phyloP scores from a whole-genome alignment of 2,888 invertebrate genomes.

The Orchesella flavescens region DNA sequence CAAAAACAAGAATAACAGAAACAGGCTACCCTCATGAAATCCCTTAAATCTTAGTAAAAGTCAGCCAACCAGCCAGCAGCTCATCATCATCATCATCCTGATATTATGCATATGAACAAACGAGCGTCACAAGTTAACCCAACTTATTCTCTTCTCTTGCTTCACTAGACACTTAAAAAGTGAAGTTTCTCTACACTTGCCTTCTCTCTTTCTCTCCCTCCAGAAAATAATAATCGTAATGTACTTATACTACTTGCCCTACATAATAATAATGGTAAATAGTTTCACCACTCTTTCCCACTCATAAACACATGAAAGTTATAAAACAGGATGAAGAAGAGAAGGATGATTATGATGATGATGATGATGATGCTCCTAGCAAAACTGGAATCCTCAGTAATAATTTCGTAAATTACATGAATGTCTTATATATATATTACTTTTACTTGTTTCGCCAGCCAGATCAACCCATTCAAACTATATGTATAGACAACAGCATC shows the following conservation, averaged over 20 bases:
- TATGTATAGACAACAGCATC: no score
- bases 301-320: constrained; percentile 35
- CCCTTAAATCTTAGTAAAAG: constrained; percentile 49
- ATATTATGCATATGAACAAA: not conserved
- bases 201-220: not conserved
- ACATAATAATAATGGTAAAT: constrained; percentile 47
- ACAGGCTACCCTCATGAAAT: constrained; percentile 24
- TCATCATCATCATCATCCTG: constrained; percentile 14
- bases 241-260: constrained; percentile 42
- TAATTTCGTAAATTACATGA: constrained; percentile 25
- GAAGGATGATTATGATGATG: not conserved
- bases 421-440: not conserved
- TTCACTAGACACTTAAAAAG: constrained; percentile 26
- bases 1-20: not conserved
- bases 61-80: constrained; percentile 18
- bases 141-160: not conserved
- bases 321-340: not conserved
- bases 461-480: no score
- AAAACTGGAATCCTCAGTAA: constrained; percentile 13
- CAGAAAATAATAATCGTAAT: constrained; percentile 30
- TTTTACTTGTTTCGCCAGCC: no score
- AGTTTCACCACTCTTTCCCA: constrained; percentile 29
- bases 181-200: not conserved
- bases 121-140: not conserved
- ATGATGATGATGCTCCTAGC: constrained; percentile 1